Evolutionary conservation across 1,140 invertebrate genomes (phyloP).

Genomic region (Agraylea sexmaculata): DNA sequence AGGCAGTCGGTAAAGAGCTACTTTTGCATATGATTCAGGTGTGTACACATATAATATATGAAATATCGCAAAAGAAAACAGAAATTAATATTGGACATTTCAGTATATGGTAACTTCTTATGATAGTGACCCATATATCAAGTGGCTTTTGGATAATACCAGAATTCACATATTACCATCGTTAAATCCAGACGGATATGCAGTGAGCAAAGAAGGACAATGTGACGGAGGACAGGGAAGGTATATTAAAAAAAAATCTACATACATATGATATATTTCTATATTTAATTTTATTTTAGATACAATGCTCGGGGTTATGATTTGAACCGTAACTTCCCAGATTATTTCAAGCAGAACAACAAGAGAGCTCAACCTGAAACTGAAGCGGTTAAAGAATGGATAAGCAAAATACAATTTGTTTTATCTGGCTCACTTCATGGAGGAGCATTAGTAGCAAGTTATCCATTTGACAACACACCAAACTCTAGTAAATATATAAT

Average conservation of each 20-base stretch:
- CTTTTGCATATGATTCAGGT: conserved; percentile 79
- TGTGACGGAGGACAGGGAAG: conserved; percentile 77
- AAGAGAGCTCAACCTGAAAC: conserved; percentile 84
- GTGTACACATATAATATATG: conserved; percentile 24
- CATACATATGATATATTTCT: conserved; percentile 1
- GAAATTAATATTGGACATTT: too few relatives aligned
- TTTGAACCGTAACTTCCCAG: conserved; percentile 85
- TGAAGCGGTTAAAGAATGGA: conserved; percentile 87
- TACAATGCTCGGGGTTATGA: conserved; percentile 82
- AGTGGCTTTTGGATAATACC: conserved; percentile 80
- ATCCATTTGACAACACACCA: conserved; percentile 86
- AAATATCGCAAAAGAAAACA: too few relatives aligned
- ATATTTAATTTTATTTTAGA: conserved; percentile 32
- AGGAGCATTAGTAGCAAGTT: conserved; percentile 83
- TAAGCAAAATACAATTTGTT: conserved; percentile 84
- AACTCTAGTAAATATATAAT: conserved; percentile 66
- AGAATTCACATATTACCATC: conserved; percentile 86
- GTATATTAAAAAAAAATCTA: conserved; percentile 33
- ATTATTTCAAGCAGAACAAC: conserved; percentile 83
- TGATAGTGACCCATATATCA: conserved; percentile 63
- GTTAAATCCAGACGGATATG: conserved; percentile 87
- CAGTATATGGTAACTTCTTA: conserved; percentile 76
- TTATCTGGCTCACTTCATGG: conserved; percentile 84
- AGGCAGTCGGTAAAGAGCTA: conserved; percentile 78
- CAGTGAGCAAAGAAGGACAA: conserved; percentile 73